Evolutionary conservation across 2,888 invertebrate species (phyloP), one percentile per base, ranked within the genome.

Genomic region (Spodoptera picta): DNA sequence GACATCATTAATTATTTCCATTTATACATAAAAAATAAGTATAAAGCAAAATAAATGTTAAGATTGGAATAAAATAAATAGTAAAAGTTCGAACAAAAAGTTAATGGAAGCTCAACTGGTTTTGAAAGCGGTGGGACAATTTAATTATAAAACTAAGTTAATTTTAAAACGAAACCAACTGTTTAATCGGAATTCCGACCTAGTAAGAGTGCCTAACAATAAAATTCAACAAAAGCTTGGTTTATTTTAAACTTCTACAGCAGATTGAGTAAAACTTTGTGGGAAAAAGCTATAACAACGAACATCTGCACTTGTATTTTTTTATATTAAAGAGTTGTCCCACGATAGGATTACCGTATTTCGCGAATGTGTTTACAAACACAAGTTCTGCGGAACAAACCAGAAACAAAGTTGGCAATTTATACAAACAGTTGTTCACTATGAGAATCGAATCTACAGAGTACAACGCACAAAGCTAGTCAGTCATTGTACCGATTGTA

Each of bases 91-190:
- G 12, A 60, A 59, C 55, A 62, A 66, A 74, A 76, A 65, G 47
- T 60, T 60, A 70, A 75, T 68, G 55, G 63, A 58, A 78, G 45
- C 63, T 65, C 58, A 67, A 63, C 67, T 54, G 61, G 51, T 60
- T 76, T 76, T 65, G 59, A 70, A 69, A 67, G 67, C 63, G 65
- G 54, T 63, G 63, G 57, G 61, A 78, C 75, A 67, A 71, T 75
- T 65, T 71, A 76, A 71, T 78, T 70, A 70, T 67, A 63, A 67
- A 77, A 78, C 71, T 71, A 71, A 78, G 53, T 75, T 68, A 75
- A 71, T 68, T 75, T 66, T 54, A 59, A 57, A 67, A 67, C 41
- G 54, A 66, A 73, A 69, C 65, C 65, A 67, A 71, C 67, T 57
- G 65, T 63, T 78, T 69, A 63, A 67, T 74, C 70, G 64, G 53